Evolutionary conservation across 2,888 invertebrate species (phyloP), one percentile per base, ranked within the genome.

Genomic region (Drosophila mimica): DNA sequence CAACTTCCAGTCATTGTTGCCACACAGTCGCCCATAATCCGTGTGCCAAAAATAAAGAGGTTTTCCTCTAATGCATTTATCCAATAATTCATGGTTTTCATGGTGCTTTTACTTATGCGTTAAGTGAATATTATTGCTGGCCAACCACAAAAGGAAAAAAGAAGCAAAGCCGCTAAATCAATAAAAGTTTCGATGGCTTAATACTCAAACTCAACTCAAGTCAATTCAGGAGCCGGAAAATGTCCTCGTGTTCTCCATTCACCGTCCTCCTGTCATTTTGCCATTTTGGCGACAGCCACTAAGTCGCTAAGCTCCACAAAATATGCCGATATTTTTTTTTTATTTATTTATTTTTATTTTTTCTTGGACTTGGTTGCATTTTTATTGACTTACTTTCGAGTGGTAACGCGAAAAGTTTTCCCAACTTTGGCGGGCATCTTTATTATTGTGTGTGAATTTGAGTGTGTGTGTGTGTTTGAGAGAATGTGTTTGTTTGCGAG

Each of bases 351-450:
- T 11, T 31, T 43, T 25, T 25, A 25, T 25, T n/a, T 58, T 74
- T 54, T 43, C 54, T 31, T 65, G 53, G 49, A 63, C 8, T 53
- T 36, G 56, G 48, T 48, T 74, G 76, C 79, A 79, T 82, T 87
- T 83, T 88, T 85, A 85, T 85, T 88, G 89, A 85, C 85, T 85
- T 85, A 85, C 87, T 85, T 85, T 81, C 89, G 84, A 85, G 85
- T 88, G 84, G 76, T 65, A 65, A 74, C 64, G 66, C 57, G 59
- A 77, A 79, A 79, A 79, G 61, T 82, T 77, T 73, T 74, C 53
- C 51, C 62, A 77, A 72, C 69, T 80, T 75, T 75, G 54, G 53
- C 49, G 40, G 51, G 65, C 65, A 62, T 65, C 63, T 65, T 52
- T 67, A 65, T 62, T 73, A 60, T 66, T 54, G 48, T 48, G 20